These are phyloP conservation scores for Oplegnathus fasciatus DNA, from an alignment of 2,113 vertebrate species.

Conservation along the genomic window DNA sequence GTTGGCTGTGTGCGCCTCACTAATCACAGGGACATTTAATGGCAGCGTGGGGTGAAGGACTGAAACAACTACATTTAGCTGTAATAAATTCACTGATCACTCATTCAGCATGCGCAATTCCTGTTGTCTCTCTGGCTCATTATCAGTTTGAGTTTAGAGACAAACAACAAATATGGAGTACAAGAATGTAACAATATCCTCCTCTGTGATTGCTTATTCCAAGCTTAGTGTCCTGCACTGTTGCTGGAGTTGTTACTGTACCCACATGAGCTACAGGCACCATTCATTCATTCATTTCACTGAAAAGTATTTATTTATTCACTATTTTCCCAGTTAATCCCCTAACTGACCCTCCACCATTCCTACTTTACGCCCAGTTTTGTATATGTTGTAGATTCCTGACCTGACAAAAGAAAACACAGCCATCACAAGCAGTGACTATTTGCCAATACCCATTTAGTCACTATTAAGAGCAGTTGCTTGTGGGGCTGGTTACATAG, in stretches of 20 bases:
- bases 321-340: neutral
- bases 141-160: constrained; percentile 34
- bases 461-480: constrained; percentile 26
- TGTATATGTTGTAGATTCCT: constrained; percentile 2
- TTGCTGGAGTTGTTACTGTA: neutral
- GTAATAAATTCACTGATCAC: constrained; percentile 69
- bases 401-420: constrained; percentile 17
- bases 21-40: constrained; percentile 85
- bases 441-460: constrained; percentile 50
- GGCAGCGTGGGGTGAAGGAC: constrained; percentile 80
- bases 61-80: constrained; percentile 84
- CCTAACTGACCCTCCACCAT: neutral
- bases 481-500: constrained; percentile 43
- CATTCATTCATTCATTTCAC: neutral
- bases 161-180: neutral
- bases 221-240: neutral
- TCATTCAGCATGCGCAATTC: constrained; percentile 33
- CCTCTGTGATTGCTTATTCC: neutral
- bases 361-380: neutral
- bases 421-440: constrained; percentile 6
- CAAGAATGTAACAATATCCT: constrained; percentile 3
- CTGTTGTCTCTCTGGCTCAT: constrained; percentile 26
- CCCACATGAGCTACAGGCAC: neutral
- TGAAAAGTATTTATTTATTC: neutral
- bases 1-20: constrained; percentile 83